Evolutionary conservation across 2,888 invertebrate species (phyloP).

Genomic region (Luperina testacea): DNA sequence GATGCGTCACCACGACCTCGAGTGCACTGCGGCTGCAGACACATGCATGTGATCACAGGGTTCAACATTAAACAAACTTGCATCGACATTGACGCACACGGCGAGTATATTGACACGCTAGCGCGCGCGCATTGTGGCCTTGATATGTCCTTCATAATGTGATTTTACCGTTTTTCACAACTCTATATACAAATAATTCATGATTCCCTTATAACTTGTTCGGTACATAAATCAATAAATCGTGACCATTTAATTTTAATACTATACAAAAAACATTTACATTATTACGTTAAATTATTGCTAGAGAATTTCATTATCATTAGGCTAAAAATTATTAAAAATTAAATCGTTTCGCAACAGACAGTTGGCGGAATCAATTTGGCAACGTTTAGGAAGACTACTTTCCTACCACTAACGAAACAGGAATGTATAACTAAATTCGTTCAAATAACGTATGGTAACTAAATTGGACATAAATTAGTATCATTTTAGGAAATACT

Average conservation of each 20-base stretch:
- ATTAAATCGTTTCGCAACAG: constrained; percentile 87
- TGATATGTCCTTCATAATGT: constrained; percentile 81
- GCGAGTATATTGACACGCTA: constrained; percentile 73
- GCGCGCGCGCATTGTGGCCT: constrained; percentile 69
- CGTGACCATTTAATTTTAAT: constrained; percentile 79
- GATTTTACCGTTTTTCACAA: constrained; percentile 68
- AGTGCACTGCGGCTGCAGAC: neutral
- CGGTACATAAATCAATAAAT: constrained; percentile 80
- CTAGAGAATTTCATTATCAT: constrained; percentile 89
- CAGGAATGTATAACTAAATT: constrained; percentile 89
- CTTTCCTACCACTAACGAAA: constrained; percentile 89
- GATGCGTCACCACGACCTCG: neutral
- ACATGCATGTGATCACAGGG: constrained; percentile 6
- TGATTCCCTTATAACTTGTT: constrained; percentile 74
- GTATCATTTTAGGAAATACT: constrained; percentile 73
- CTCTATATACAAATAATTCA: constrained; percentile 82
- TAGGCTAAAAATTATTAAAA: constrained; percentile 84
- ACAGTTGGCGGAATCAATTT: constrained; percentile 89
- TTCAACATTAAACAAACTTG: constrained; percentile 18
- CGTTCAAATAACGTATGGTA: constrained; percentile 89
- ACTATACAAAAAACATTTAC: constrained; percentile 90
- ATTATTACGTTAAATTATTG: constrained; percentile 88
- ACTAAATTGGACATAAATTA: constrained; percentile 85
- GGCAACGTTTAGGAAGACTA: constrained; percentile 90
- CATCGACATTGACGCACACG: constrained; percentile 54